Evolutionary conservation across 1,140 invertebrate genomes (phyloP), one percentile per base, ranked within the genome.

Genomic region (Colletes gigas): DNA sequence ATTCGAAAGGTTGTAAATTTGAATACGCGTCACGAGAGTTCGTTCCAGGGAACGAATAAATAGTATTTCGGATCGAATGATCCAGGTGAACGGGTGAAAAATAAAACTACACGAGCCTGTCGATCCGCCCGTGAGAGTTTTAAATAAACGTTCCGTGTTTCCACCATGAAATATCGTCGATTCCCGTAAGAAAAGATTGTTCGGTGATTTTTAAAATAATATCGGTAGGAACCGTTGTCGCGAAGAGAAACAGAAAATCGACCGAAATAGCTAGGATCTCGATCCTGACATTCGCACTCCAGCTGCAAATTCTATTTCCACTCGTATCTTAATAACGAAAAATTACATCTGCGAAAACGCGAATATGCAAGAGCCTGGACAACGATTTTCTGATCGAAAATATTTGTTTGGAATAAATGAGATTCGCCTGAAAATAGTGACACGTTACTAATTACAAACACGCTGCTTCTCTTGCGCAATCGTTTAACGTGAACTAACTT

Each of bases 131-230:
- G 10, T 30, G 14, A 17, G 15, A 15, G 10, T 72, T 15, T 41
- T 60, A 47, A 17, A 62, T 47, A 47, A 72, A 47, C 15, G n/a
- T 6, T 47, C 30, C n/a, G 17, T 17, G 8, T 21, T 39, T n/a
- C 7, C 21, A 8, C 44, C 44, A 52, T 39, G 44, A 74, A 74
- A 74, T 63, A 74, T 63, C 30, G 19, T 63, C 55, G 55, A 47
- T 72, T 47, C 3, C 14, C 57, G 44, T n/a, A 47, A 6, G 1
- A 52, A 60, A 50, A 41, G 39, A 59, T 21, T 62, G 7, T 39
- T 62, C 12, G 19, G 12, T 63, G 15, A 44, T 9, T 4, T 50
- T 9, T 17, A 60, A 60, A 60, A 52, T 30, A 69, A 21, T 15
- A n/a, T 3, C 4, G 5, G 3, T 30, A 12, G 41, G 44, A 47